Evolutionary conservation across 2,888 invertebrate species (phyloP), one percentile per base, ranked within the genome.

Genomic region (Diarsia dahlii): DNA sequence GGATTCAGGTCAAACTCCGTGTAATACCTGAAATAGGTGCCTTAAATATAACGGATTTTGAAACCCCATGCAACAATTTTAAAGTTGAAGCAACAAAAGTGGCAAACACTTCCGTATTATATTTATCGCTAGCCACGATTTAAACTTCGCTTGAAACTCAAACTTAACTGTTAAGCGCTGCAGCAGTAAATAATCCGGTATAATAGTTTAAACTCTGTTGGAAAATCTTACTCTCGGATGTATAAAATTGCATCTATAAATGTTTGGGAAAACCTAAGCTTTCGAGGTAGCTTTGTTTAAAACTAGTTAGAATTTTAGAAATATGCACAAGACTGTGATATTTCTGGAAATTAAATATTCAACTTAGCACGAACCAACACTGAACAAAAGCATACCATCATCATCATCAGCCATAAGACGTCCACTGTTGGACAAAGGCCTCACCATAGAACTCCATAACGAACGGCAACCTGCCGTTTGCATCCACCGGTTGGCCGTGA

Each of bases 161-260:
- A 80, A 81, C 82, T 81, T 82, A 52, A 50, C 48, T 67, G 70
- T 64, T 67, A 70, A 76, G 84, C 76, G 56, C 60, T 56, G 64
- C 18, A 63, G 52, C 71, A 56, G 76, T 76, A 80, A 84, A 80
- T 84, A 84, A 84, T 76, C 72, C 39, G 13, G 58, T 76, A 76
- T 83, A 66, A 76, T 63, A 82, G 71, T 80, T 81, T 80, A 56
- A 83, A 70, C 45, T 60, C 39, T 12, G 66, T 72, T 83, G 64
- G 64, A 56, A 74, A 82, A 76, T 80, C 54, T 75, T 39, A 76
- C 13, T 23, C 70, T 39, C 12, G 48, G 46, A 50, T 28, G 28
- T 60, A 50, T 12, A 28, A 69, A 64, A 67, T 48, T 56, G 45
- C 9, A 56, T 56, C 23, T 76, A 6, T 48, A 34, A 62, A 66